Evolutionary conservation across 2,888 invertebrate species (phyloP), one percentile per base, ranked within the genome.

Genomic region (Caprella mutica): DNA sequence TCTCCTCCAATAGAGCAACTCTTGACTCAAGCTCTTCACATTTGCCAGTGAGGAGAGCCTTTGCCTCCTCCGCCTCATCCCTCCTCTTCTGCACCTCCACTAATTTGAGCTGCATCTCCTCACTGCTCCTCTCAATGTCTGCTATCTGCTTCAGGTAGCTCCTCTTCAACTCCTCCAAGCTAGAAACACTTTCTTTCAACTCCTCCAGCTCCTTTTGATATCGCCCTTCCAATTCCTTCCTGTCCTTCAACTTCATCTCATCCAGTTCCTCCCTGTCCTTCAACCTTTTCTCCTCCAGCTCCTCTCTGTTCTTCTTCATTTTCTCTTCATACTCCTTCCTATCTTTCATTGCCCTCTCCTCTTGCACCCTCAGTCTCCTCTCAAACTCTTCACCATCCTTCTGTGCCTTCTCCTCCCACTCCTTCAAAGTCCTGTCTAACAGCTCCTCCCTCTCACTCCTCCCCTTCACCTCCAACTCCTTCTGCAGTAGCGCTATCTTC

Each of bases 251-350:
- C 9, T 33, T 30, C 27, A 56, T 26, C 14, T 44, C 38, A 19
- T 50, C 51, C 9, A 42, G 29, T 40, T 35, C 19, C 12, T 33
- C 53, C 21, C 44, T 42, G 19, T 53, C 54, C 5, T 12, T 14
- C 9, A 52, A 35, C 17, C 52, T 21, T 38, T 60, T 43, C 19
- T 43, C 42, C 30, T 60, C 54, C 8, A 60, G 48, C 27, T 8
- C 40, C 14, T 30, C 8, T 21, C 53, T 50, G 5, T 38, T 43
- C 23, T 21, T 55, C 30, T 50, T 50, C 6, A 53, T 42, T 27
- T n/a, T n/a, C n/a, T n/a, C n/a, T n/a, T 24, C 26, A n/a, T 17
- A 24, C n/a, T 56, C 35, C 35, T 60, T 29, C 9, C 44, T 27
- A 5, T 60, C 43, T 30, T 54, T 5, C 2, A 12, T 27, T 17